Evolutionary conservation across 2,888 invertebrate species (phyloP).

Genomic region (Caenorhabditis sp.): DNA sequence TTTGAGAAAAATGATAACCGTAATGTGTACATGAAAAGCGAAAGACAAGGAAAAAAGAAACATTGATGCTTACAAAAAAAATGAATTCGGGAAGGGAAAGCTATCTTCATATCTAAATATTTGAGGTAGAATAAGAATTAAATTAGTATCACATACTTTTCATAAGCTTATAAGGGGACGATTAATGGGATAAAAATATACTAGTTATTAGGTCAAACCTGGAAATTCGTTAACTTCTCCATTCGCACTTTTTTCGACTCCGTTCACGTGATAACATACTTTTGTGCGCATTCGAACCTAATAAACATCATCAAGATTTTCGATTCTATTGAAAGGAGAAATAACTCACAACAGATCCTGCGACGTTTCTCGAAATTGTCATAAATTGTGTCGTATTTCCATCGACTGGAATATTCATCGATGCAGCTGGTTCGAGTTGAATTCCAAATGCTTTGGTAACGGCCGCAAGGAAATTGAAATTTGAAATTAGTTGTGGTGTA

Average conservation of each 20-base stretch:
- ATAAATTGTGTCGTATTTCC: constrained; percentile 74
- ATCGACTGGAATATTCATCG: constrained; percentile 83
- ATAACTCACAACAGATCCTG: constrained; percentile 19
- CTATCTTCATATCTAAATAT: no score
- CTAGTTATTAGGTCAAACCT: constrained; percentile 39
- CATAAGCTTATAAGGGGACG: no score
- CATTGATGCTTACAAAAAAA: no score
- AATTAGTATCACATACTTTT: no score
- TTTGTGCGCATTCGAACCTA: constrained; percentile 67
- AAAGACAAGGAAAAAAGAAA: no score
- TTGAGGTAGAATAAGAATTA: no score
- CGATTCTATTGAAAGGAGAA: background rate
- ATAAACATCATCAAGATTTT: constrained; percentile 14
- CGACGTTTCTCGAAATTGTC: constrained; percentile 17
- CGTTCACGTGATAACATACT: constrained; percentile 59
- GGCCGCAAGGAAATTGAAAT: constrained; percentile 94
- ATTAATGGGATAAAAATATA: no score
- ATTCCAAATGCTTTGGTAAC: constrained; percentile 96
- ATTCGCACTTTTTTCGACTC: constrained; percentile 48
- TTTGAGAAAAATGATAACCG: no score
- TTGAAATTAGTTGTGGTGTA: constrained; percentile 80
- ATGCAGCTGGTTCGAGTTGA: constrained; percentile 92
- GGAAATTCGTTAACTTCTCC: constrained; percentile 62
- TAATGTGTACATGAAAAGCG: no score
- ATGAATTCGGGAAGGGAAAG: no score